Conservation (phyloP, 2,888 invertebrate species). For the Micoletzkya japonica region DNA sequence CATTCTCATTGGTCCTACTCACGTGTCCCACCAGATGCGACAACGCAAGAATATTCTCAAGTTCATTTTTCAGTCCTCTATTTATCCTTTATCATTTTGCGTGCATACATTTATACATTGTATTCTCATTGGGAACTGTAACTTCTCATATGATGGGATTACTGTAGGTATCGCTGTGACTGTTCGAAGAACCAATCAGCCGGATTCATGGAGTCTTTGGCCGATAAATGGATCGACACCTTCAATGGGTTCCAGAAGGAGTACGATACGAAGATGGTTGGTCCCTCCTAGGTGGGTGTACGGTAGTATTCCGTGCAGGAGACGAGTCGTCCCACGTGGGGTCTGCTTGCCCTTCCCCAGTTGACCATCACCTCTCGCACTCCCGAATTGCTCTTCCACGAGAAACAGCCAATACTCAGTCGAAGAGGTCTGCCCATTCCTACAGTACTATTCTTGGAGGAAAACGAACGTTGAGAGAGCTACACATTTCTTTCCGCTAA, state of each 20-base stretch:
- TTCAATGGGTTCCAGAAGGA: slow-evolving; percentile 40
- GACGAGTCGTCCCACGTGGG: slow-evolving; percentile 51
- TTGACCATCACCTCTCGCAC: slow-evolving; percentile 61
- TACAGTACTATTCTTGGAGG: too few species aligned
- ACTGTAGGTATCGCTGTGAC: slow-evolving; percentile 45
- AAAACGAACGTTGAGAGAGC: too few species aligned
- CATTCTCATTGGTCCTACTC: slow-evolving; percentile 57
- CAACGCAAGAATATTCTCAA: slow-evolving; percentile 55
- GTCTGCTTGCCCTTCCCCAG: slow-evolving; percentile 55
- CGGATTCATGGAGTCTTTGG: slow-evolving; percentile 48
- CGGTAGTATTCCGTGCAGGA: not conserved
- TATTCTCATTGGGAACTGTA: not conserved
- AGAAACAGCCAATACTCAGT: slow-evolving; percentile 48
- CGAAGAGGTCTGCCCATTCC: slow-evolving; percentile 35
- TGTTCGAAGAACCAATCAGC: slow-evolving; percentile 48
- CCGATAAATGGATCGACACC: slow-evolving; percentile 44
- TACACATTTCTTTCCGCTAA: too few species aligned
- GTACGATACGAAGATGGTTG: slow-evolving; percentile 30
- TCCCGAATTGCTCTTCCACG: slow-evolving; percentile 54
- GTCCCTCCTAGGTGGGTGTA: not conserved
- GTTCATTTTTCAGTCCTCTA: slow-evolving; percentile 30
- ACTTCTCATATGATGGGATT: slow-evolving; percentile 9
- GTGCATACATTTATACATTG: not conserved
- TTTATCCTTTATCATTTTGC: not conserved
- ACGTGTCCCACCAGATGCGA: slow-evolving; percentile 51